Percentiles rank a stretch among this genome's conserved stretches.
Conservation (phyloP, 2,113 vertebrate genomes). For the Chauna torquata region DNA sequence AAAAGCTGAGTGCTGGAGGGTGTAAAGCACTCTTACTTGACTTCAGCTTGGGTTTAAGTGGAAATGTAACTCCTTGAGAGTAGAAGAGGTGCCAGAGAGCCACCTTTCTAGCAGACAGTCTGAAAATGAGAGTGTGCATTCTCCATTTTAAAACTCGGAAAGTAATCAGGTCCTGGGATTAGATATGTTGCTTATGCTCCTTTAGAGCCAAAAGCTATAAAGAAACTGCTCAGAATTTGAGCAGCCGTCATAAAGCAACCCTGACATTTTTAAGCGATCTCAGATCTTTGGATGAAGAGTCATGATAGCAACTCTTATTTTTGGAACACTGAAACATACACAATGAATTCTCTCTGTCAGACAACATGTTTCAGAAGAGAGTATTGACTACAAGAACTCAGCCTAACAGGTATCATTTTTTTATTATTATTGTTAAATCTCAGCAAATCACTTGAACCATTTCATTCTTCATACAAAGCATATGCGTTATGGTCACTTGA, state of each 20-base stretch:
- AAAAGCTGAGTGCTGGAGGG: background rate
- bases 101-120: background rate
- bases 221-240: slow-evolving; percentile 20
- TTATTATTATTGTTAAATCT: background rate
- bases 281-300: slow-evolving; percentile 30
- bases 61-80: background rate
- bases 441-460: background rate
- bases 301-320: slow-evolving; percentile 19
- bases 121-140: background rate
- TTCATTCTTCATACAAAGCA: background rate
- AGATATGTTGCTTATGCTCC: slow-evolving; percentile 17
- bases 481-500: background rate
- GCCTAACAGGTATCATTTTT: background rate
- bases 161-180: slow-evolving; percentile 26
- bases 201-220: slow-evolving; percentile 37
- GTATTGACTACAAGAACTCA: background rate
- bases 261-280: slow-evolving; percentile 51
- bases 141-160: background rate
- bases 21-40: background rate
- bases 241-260: slow-evolving; percentile 51
- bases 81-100: background rate
- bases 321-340: background rate
- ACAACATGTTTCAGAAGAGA: background rate
- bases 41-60: background rate
- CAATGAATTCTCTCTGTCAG: slow-evolving; percentile 45